These are phyloP conservation scores for Uria lomvia DNA, from an alignment of 2,113 vertebrate species.

Conservation along the genomic window DNA sequence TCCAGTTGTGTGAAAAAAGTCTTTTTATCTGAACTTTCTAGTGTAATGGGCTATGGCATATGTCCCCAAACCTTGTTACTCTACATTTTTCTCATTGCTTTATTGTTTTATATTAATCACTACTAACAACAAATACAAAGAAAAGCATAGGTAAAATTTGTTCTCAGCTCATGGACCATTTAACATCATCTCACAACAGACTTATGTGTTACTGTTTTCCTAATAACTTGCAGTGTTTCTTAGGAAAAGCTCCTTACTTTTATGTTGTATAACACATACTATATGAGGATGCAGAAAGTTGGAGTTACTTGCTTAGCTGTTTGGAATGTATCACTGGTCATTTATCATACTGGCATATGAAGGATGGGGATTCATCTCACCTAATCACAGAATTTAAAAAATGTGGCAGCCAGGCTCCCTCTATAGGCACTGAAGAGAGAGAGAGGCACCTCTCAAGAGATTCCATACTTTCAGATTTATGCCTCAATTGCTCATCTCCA, in stretches of 20 bases:
- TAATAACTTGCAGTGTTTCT: neutral
- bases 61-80: neutral
- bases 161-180: neutral
- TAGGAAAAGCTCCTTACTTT: neutral
- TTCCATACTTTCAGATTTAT: neutral
- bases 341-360: neutral
- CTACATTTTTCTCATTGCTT: neutral
- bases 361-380: neutral
- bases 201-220: neutral
- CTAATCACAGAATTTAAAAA: neutral
- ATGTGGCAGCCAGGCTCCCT: neutral
- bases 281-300: neutral
- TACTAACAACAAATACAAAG: neutral
- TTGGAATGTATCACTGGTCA: neutral
- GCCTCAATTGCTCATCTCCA: neutral
- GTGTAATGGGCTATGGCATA: neutral
- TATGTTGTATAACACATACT: neutral
- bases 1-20: neutral
- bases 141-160: neutral
- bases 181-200: neutral
- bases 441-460: neutral
- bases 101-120: neutral
- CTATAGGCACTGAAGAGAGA: neutral
- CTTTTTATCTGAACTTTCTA: neutral
- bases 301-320: neutral